Conservation (phyloP, 2,797 vertebrate genomes). For the Vultur gryphus region DNA sequence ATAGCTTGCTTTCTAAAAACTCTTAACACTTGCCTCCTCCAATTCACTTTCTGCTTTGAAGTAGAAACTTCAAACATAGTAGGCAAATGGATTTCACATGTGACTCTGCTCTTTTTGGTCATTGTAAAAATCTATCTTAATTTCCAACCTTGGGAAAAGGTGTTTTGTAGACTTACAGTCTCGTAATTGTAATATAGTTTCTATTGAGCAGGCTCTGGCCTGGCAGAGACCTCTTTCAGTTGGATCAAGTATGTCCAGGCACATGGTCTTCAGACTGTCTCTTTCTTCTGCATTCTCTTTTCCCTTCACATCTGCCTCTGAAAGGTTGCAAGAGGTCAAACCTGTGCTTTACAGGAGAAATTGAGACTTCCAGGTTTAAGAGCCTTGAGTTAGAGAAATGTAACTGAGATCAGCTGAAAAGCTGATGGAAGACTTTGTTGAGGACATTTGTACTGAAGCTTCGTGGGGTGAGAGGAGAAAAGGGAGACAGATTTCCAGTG, state of each 20-base stretch:
- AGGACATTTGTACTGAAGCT: not conserved
- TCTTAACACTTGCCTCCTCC: not conserved
- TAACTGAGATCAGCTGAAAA: not conserved
- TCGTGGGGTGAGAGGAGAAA: not conserved
- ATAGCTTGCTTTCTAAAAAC: not conserved
- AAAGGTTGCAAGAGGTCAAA: not conserved
- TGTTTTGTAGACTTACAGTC: not conserved
- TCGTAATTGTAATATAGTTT: not conserved
- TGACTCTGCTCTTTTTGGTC: not conserved
- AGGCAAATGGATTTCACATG: not conserved
- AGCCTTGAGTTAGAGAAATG: not conserved
- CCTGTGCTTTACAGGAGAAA: not conserved
- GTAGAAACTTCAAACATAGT: not conserved
- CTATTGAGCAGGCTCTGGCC: not conserved
- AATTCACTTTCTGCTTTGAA: not conserved
- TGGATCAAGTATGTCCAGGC: not conserved
- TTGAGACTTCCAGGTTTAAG: not conserved
- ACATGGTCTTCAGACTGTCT: not conserved
- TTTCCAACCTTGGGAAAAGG: not conserved
- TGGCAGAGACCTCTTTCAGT: not conserved
- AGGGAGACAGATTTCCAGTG: not conserved
- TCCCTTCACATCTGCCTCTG: not conserved
- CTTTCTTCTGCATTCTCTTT: not conserved
- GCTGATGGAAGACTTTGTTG: not conserved
- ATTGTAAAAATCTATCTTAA: not conserved